Evolutionary conservation across 2,797 vertebrate species (phyloP).

Genomic region (Sphenopsis melanotis): DNA sequence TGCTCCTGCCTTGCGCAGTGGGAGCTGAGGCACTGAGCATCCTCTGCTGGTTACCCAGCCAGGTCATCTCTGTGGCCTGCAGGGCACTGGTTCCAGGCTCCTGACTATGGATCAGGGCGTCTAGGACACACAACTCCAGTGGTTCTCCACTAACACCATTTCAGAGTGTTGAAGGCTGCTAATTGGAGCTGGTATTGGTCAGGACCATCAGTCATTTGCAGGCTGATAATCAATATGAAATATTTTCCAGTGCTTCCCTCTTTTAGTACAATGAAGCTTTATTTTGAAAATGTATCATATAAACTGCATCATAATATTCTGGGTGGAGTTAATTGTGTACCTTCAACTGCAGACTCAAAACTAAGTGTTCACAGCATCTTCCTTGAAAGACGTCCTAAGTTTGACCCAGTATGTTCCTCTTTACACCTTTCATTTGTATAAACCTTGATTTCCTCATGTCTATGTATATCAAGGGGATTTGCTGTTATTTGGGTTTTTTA

Average conservation of each 20-base stretch:
- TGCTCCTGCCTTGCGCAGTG: neutral
- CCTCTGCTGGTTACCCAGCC: neutral
- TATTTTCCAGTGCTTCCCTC: neutral
- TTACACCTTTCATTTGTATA: neutral
- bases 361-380: neutral
- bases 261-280: neutral
- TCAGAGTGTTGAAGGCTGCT: neutral
- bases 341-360: neutral
- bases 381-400: neutral
- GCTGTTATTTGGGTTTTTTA: neutral
- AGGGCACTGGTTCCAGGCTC: neutral
- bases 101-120: fast-evolving
- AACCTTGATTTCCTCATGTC: neutral
- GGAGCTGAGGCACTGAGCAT: neutral
- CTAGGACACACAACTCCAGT: fast-evolving
- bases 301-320: neutral
- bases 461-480: fast-evolving
- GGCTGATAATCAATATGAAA: neutral
- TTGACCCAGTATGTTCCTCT: neutral
- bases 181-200: neutral
- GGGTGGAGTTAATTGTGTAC: neutral
- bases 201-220: neutral
- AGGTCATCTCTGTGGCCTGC: neutral
- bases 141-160: neutral
- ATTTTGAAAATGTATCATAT: neutral